Percentiles rank a stretch among this genome's conserved stretches.
Conservation (phyloP, 2,797 vertebrate genomes). For the Uromys caudimaculatus region DNA sequence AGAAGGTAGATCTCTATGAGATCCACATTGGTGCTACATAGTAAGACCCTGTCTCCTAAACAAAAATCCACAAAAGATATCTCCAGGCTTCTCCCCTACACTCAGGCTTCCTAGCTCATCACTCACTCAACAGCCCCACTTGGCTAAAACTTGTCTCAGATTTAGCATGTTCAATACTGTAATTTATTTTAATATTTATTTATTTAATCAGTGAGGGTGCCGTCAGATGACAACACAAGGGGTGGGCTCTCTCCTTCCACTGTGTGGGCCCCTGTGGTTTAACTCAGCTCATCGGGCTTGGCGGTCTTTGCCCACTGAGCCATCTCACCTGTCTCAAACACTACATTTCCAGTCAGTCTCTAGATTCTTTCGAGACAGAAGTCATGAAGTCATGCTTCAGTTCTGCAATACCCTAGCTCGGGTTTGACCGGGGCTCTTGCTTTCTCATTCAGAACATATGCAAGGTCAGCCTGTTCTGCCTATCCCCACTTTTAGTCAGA, state of each 20-base stretch:
- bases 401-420: background rate
- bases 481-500: background rate
- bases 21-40: background rate
- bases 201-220: background rate
- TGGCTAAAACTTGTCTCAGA: background rate
- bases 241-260: background rate
- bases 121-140: background rate
- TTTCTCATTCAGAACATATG: background rate
- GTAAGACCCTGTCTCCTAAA: background rate
- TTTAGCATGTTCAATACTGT: background rate
- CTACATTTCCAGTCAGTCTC: constrained; percentile 8
- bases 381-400: background rate
- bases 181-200: background rate
- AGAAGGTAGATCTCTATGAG: background rate
- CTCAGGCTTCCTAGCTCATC: background rate
- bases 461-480: background rate
- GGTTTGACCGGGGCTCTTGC: background rate
- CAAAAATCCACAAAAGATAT: background rate
- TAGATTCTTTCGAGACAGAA: constrained; percentile 23
- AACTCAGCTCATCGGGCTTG: background rate
- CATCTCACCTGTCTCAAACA: background rate
- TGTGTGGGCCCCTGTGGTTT: background rate
- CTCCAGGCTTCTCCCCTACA: background rate
- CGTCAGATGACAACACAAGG: background rate
- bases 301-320: background rate